phyloP scores from a whole-genome alignment of 2,113 vertebrate genomes.

The Alexandromys fortis region DNA sequence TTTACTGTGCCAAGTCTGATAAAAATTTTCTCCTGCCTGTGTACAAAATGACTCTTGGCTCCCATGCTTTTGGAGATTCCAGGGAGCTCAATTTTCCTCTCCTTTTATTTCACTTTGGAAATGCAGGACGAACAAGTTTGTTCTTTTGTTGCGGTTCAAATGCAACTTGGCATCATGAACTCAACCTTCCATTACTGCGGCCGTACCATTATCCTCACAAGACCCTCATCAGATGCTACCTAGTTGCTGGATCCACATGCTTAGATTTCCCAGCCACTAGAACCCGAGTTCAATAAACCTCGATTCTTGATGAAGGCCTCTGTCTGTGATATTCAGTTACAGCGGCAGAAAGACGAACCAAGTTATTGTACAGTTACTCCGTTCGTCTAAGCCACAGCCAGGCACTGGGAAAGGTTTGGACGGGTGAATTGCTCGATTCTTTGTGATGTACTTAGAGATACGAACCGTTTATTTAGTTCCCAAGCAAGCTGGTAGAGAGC shows the following conservation, averaged over 20 bases:
- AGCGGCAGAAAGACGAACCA: neutral
- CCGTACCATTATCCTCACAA: neutral
- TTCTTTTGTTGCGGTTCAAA: neutral
- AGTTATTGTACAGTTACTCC: slow-evolving; percentile 21
- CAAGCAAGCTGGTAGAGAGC: slow-evolving; percentile 19
- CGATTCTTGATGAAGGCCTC: neutral
- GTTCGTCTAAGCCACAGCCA: slow-evolving; percentile 38
- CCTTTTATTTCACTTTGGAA: slow-evolving; percentile 53
- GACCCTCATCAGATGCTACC: neutral
- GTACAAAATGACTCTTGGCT: neutral
- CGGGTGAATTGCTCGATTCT: neutral
- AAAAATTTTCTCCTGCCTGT: slow-evolving; percentile 18
- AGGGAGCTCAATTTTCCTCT: neutral
- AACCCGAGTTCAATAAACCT: neutral
- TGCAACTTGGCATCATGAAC: neutral
- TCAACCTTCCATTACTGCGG: neutral
- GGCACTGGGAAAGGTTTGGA: slow-evolving; percentile 13
- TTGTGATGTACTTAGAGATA: slow-evolving; percentile 38
- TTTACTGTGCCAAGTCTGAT: neutral
- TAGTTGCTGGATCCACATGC: neutral
- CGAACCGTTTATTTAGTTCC: slow-evolving; percentile 50
- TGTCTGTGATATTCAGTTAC: neutral
- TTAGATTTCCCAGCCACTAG: neutral
- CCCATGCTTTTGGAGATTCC: neutral
- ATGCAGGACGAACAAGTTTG: slow-evolving; percentile 7